phyloP scores from a whole-genome alignment of 2,888 invertebrate species.

The Neria commutata region DNA sequence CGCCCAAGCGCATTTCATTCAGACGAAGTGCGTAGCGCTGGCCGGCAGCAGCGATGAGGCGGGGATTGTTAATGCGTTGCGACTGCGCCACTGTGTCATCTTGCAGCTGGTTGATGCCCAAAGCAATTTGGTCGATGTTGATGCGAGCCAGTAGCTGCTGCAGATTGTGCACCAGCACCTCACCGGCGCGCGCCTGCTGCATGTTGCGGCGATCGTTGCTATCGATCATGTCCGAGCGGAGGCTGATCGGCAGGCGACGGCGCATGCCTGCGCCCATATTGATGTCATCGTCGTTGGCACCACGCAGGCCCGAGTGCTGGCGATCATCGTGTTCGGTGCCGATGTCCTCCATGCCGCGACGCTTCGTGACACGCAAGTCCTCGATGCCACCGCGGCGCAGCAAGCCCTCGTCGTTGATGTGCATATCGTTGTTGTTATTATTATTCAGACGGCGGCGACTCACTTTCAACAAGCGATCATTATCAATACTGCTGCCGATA shows the following conservation, averaged over 20 bases:
- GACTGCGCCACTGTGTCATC: conserved; percentile 46
- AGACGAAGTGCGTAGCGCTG: conserved; percentile 37
- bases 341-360: conserved; percentile 13
- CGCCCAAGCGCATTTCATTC: conserved; percentile 37
- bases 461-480: not conserved
- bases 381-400: not conserved
- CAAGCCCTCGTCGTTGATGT: not conserved
- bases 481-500: not conserved
- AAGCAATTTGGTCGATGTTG: conserved; percentile 74
- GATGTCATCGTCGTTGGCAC: not conserved
- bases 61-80: conserved; percentile 67
- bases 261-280: not conserved
- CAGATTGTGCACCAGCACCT: conserved; percentile 68
- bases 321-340: not conserved
- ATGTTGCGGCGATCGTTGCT: conserved; percentile 33
- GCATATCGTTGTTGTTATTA: not conserved
- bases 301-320: not conserved
- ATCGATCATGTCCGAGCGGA: not conserved
- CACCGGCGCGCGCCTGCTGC: conserved; percentile 66
- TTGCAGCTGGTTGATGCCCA: conserved; percentile 65
- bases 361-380: conserved; percentile 10
- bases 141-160: conserved; percentile 75
- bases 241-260: not conserved
- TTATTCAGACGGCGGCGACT: not conserved
- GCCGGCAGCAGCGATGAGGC: conserved; percentile 63